These are phyloP conservation scores for Aplochiton taeniatus DNA, from an alignment of 2,797 vertebrate genomes.

Conservation along the genomic window DNA sequence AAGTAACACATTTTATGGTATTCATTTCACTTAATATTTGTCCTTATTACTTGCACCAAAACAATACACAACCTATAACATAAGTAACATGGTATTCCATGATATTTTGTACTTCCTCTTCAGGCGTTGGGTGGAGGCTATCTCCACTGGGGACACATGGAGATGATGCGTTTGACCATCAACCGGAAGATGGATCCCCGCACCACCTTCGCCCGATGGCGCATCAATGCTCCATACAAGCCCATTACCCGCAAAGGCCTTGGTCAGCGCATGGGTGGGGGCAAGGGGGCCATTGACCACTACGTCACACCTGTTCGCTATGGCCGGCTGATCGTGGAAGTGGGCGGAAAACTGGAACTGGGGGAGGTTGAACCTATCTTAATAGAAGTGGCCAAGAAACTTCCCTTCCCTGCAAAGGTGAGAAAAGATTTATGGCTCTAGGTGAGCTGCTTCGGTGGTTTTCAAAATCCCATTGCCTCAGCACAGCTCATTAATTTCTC, in stretches of 20 bases:
- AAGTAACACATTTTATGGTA: too few relatives aligned
- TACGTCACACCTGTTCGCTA: slow-evolving; percentile 87
- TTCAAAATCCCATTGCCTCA: too few relatives aligned
- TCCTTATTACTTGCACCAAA: too few relatives aligned
- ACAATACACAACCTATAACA: too few relatives aligned
- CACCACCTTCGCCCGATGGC: slow-evolving; percentile 88
- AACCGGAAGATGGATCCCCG: slow-evolving; percentile 83
- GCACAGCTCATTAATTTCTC: too few relatives aligned
- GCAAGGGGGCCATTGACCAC: slow-evolving; percentile 91
- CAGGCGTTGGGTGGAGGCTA: slow-evolving; percentile 94
- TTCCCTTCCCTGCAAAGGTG: slow-evolving; percentile 88
- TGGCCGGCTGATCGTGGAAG: slow-evolving; percentile 84
- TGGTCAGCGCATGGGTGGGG: slow-evolving; percentile 95
- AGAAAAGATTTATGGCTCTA: slow-evolving; percentile 13
- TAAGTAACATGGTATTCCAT: neutral
- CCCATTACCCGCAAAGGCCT: slow-evolving; percentile 87
- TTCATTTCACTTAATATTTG: too few relatives aligned
- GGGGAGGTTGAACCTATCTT: slow-evolving; percentile 79
- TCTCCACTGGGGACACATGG: slow-evolving; percentile 92
- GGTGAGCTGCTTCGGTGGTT: too few relatives aligned
- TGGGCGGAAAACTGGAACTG: slow-evolving; percentile 88
- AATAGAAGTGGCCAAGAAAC: slow-evolving; percentile 81
- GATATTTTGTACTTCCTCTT: neutral
- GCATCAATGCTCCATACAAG: slow-evolving; percentile 83
- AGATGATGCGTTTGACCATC: slow-evolving; percentile 94